Percentiles rank a stretch among this genome's conserved stretches.
phyloP scores from a whole-genome alignment of 1,140 invertebrate species.

The Hyles euphorbiae region DNA sequence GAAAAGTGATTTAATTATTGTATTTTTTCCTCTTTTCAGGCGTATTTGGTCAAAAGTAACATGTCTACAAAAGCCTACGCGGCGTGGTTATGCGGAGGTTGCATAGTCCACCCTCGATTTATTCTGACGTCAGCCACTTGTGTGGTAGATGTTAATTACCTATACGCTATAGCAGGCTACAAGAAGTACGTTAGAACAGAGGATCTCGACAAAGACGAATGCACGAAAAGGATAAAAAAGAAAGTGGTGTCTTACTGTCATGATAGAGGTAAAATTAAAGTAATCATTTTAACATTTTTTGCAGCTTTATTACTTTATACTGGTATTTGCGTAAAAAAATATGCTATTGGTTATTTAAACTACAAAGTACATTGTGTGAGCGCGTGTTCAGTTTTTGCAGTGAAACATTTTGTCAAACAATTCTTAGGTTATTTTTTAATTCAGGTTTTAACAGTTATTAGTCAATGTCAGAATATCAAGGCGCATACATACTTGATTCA shows the following conservation, averaged over 20 bases:
- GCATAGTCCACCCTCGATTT: slow-evolving; percentile 5
- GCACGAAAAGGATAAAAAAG: slow-evolving; percentile 11
- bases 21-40: slow-evolving; percentile 1
- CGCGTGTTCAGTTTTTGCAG: too few relatives aligned
- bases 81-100: slow-evolving; percentile 10
- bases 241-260: slow-evolving; percentile 5
- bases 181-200: slow-evolving; percentile 11
- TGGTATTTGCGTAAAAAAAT: too few relatives aligned
- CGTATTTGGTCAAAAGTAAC: slow-evolving; percentile 3
- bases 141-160: slow-evolving; percentile 6
- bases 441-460: too few relatives aligned
- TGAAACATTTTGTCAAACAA: too few relatives aligned
- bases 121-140: slow-evolving; percentile 12
- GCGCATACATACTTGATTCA: too few relatives aligned
- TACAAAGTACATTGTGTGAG: too few relatives aligned
- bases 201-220: slow-evolving; percentile 8
- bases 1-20: too few relatives aligned
- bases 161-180: slow-evolving; percentile 19
- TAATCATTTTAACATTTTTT: too few relatives aligned
- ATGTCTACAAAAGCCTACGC: neutral
- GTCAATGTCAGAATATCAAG: too few relatives aligned
- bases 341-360: too few relatives aligned
- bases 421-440: too few relatives aligned
- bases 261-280: neutral
- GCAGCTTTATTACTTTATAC: too few relatives aligned